phyloP scores from a whole-genome alignment of 1,140 invertebrate genomes.

The Chelonus insularis region DNA sequence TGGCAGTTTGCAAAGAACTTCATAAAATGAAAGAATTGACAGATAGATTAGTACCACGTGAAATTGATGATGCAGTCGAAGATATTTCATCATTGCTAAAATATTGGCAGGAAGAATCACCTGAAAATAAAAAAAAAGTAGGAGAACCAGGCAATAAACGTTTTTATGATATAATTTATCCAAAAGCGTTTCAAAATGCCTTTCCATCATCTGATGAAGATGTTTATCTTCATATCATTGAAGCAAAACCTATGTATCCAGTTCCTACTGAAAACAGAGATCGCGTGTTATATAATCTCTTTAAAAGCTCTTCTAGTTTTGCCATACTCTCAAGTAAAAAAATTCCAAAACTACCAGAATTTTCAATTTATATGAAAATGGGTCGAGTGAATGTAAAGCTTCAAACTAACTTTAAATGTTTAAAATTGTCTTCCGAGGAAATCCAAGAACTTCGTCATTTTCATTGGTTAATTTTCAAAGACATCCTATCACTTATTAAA shows the following conservation, averaged over 20 bases:
- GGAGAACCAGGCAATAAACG: conserved; percentile 75
- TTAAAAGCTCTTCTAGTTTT: conserved; percentile 51
- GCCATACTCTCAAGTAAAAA: conserved; percentile 65
- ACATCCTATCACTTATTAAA: conserved; percentile 78
- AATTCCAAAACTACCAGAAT: conserved; percentile 71
- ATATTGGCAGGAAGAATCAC: conserved; percentile 60
- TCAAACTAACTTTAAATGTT: conserved; percentile 56
- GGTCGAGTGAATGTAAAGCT: conserved; percentile 77
- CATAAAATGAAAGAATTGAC: conserved; percentile 77
- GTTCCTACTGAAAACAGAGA: conserved; percentile 43
- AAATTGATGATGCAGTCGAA: conserved; percentile 46
- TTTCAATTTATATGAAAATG: conserved; percentile 84
- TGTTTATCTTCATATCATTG: conserved; percentile 65
- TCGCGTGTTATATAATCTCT: conserved; percentile 46
- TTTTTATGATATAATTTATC: not conserved
- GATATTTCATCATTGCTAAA: conserved; percentile 55
- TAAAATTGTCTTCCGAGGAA: conserved; percentile 61
- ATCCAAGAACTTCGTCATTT: conserved; percentile 65
- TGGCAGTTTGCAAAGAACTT: conserved; percentile 74
- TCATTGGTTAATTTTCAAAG: conserved; percentile 66
- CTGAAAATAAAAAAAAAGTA: conserved; percentile 39
- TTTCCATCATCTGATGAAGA: conserved; percentile 44
- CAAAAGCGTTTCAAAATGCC: no score
- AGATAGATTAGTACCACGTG: conserved; percentile 74
- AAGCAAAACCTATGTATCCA: conserved; percentile 61